These are phyloP conservation scores for Gephyroberyx darwinii DNA, from an alignment of 2,797 vertebrate genomes.

Conservation along the genomic window DNA sequence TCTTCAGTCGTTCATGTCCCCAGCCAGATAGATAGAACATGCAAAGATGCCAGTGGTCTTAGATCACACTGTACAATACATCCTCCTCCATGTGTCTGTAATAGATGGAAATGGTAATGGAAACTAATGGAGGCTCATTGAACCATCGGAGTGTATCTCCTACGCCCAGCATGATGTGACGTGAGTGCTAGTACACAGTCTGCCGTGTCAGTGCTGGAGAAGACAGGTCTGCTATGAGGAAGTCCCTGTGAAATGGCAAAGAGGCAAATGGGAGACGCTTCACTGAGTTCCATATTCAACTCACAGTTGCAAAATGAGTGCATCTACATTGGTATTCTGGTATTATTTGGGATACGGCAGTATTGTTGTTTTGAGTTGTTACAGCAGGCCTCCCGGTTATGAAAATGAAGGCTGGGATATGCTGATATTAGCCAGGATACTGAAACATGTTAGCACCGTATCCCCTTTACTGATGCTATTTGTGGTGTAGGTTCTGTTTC, in stretches of 20 bases:
- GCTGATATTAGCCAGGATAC: neutral
- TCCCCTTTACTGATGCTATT: neutral
- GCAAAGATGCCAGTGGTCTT: neutral
- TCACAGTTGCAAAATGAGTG: neutral
- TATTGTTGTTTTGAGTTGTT: neutral
- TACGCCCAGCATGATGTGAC: conserved; percentile 23
- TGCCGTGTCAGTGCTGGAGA: neutral
- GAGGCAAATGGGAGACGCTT: neutral
- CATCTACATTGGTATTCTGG: too few relatives aligned
- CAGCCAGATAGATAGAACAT: conserved; percentile 1
- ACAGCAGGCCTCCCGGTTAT: neutral
- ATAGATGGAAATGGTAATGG: conserved; percentile 40
- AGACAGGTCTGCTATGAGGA: conserved; percentile 36
- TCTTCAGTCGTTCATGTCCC: neutral
- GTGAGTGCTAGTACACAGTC: conserved; percentile 9
- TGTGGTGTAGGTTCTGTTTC: neutral
- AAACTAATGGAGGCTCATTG: conserved; percentile 54
- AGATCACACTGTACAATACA: conserved; percentile 1
- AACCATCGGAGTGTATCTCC: conserved; percentile 40
- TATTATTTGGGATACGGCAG: neutral
- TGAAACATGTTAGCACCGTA: neutral
- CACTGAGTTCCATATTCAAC: conserved; percentile 1
- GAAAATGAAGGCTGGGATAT: neutral
- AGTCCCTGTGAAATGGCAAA: neutral
- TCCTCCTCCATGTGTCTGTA: conserved; percentile 1